Evolutionary conservation across 2,113 vertebrate species (phyloP).

Genomic region (Condylura cristata): DNA sequence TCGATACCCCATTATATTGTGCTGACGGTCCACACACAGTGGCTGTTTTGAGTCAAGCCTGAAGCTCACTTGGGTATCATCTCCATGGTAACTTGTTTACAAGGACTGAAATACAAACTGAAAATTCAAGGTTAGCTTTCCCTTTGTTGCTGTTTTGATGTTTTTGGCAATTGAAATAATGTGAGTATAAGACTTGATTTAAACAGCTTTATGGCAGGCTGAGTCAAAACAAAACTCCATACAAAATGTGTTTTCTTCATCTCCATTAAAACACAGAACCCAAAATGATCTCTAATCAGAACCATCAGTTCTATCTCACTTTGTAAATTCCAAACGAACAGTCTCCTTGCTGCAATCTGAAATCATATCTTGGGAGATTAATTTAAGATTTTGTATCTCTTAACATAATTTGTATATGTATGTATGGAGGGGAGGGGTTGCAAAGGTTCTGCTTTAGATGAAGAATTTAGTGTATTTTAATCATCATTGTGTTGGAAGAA

Average conservation of each 20-base stretch:
- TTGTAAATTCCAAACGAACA: slow-evolving; percentile 63
- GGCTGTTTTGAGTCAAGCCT: slow-evolving; percentile 79
- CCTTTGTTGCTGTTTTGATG: slow-evolving; percentile 88
- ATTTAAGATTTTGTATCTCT: slow-evolving; percentile 59
- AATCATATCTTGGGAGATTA: slow-evolving; percentile 50
- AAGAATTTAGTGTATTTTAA: slow-evolving; percentile 63
- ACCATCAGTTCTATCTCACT: slow-evolving; percentile 65
- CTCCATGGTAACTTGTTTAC: slow-evolving; percentile 90
- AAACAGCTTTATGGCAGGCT: slow-evolving; percentile 82
- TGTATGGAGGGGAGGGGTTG: no score
- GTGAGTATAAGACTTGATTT: slow-evolving; percentile 83
- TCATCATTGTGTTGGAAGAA: background rate
- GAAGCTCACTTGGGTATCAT: slow-evolving; percentile 85
- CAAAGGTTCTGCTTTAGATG: background rate
- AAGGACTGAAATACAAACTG: slow-evolving; percentile 85
- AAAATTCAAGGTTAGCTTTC: slow-evolving; percentile 88
- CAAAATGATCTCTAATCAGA: slow-evolving; percentile 80
- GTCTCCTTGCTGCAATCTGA: slow-evolving; percentile 46
- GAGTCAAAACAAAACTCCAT: slow-evolving; percentile 82
- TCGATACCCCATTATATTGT: slow-evolving; percentile 61
- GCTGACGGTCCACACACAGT: slow-evolving; percentile 79
- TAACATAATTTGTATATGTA: slow-evolving; percentile 53
- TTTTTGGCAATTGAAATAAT: slow-evolving; percentile 86
- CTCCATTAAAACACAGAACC: slow-evolving; percentile 79
- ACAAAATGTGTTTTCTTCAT: slow-evolving; percentile 79